These are phyloP conservation scores for Rhagophthalmus giganteus DNA, from an alignment of 2,888 invertebrate species.

Conservation along the genomic window DNA sequence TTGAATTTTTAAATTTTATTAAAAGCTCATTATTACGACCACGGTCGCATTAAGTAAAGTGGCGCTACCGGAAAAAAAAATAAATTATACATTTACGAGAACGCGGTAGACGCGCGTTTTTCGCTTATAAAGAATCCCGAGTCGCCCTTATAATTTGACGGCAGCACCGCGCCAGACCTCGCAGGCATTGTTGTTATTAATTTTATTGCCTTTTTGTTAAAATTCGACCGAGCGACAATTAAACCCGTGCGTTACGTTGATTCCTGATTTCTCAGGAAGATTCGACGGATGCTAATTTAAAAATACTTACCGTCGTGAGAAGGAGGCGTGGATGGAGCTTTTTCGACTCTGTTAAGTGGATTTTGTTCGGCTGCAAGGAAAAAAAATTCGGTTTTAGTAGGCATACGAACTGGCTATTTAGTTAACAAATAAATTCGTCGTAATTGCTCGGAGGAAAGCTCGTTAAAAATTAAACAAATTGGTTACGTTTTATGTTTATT, in stretches of 20 bases:
- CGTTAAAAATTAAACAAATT: neutral
- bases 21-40: slow-evolving; percentile 10
- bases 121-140: slow-evolving; percentile 36
- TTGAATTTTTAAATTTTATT: neutral
- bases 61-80: slow-evolving; percentile 33
- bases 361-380: slow-evolving; percentile 60
- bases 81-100: slow-evolving; percentile 39
- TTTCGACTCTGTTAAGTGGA: slow-evolving; percentile 65
- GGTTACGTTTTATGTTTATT: neutral
- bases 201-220: slow-evolving; percentile 35
- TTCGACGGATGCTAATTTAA: slow-evolving; percentile 3
- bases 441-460: no score
- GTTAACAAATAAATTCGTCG: no score
- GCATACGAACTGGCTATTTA: no score
- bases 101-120: slow-evolving; percentile 37
- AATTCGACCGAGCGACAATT: slow-evolving; percentile 4
- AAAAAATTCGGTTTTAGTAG: slow-evolving; percentile 14
- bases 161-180: slow-evolving; percentile 34
- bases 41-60: slow-evolving; percentile 35
- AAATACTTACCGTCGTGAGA: slow-evolving; percentile 67
- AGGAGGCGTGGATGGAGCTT: slow-evolving; percentile 77
- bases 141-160: slow-evolving; percentile 38
- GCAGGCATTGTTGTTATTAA: slow-evolving; percentile 37
- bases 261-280: neutral
- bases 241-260: neutral